Conservation (phyloP, 2,113 vertebrate genomes). For the Protomyctophum bolini region DNA sequence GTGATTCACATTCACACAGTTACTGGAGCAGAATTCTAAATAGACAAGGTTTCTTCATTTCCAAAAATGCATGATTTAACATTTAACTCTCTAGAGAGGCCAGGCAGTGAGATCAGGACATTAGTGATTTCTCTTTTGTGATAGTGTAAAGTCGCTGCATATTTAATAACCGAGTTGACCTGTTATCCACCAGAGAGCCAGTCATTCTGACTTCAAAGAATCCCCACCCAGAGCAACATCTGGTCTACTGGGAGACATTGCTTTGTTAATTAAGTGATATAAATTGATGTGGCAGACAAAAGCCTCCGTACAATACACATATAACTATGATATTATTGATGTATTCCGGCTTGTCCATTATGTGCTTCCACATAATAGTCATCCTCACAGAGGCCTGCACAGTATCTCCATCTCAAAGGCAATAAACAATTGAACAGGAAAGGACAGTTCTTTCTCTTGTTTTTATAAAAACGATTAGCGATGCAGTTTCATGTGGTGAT, state of each 20-base stretch:
- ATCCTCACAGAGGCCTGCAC: too few relatives aligned
- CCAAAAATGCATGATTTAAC: conserved; percentile 7
- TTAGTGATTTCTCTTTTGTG: conserved; percentile 31
- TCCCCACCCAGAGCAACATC: conserved; percentile 54
- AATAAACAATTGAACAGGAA: conserved; percentile 37
- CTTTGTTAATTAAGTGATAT: conserved; percentile 69
- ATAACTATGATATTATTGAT: conserved; percentile 48
- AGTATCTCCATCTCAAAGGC: neutral
- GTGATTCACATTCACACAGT: conserved; percentile 1
- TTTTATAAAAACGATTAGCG: conserved; percentile 44
- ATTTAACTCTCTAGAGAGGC: conserved; percentile 11
- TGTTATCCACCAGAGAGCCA: conserved; percentile 53
- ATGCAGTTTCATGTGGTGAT: conserved; percentile 53
- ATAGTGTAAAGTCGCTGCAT: conserved; percentile 51
- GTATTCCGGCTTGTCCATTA: neutral
- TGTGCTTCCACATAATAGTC: conserved; percentile 7
- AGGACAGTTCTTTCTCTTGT: conserved; percentile 19
- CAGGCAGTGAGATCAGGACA: conserved; percentile 19
- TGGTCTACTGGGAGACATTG: conserved; percentile 62
- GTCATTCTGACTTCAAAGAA: conserved; percentile 66
- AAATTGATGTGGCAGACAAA: conserved; percentile 72
- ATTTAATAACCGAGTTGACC: conserved; percentile 64
- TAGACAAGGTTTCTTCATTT: neutral
- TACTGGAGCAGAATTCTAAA: neutral
- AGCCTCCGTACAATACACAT: conserved; percentile 50